phyloP scores from a whole-genome alignment of 2,113 vertebrate genomes.

The Dissostichus mawsoni region DNA sequence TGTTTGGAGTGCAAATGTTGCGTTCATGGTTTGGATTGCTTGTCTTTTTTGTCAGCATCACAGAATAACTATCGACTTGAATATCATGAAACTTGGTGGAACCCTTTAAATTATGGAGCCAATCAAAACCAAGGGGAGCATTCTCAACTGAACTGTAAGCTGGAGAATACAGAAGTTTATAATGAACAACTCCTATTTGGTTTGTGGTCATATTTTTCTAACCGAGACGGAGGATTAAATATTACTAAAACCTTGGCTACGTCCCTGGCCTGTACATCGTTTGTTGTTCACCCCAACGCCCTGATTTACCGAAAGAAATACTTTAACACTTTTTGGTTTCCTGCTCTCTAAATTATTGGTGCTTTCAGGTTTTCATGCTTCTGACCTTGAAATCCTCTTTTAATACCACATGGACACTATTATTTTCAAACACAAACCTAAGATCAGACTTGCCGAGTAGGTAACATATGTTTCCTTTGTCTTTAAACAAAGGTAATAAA shows the following conservation, averaged over 20 bases:
- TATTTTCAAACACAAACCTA: neutral
- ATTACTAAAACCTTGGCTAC: neutral
- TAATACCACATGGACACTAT: neutral
- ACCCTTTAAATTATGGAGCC: too few relatives aligned
- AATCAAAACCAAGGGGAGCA: too few relatives aligned
- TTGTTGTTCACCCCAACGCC: too few relatives aligned
- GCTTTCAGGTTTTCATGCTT: neutral
- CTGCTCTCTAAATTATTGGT: neutral
- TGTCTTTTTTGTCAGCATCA: too few relatives aligned
- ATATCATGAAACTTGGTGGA: too few relatives aligned
- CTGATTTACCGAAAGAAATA: neutral
- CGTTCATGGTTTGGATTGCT: too few relatives aligned
- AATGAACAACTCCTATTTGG: neutral
- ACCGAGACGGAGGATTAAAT: neutral
- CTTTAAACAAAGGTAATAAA: neutral
- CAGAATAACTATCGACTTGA: too few relatives aligned
- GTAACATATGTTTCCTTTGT: neutral
- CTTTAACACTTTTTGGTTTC: neutral
- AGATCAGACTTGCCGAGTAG: neutral
- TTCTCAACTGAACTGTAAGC: neutral
- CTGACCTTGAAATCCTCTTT: neutral
- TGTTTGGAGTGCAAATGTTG: too few relatives aligned
- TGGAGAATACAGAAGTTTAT: neutral
- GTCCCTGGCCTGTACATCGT: neutral
- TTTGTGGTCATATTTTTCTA: neutral